These are phyloP conservation scores for Ceriagrion tenellum DNA, from an alignment of 2,888 invertebrate genomes.

Conservation along the genomic window DNA sequence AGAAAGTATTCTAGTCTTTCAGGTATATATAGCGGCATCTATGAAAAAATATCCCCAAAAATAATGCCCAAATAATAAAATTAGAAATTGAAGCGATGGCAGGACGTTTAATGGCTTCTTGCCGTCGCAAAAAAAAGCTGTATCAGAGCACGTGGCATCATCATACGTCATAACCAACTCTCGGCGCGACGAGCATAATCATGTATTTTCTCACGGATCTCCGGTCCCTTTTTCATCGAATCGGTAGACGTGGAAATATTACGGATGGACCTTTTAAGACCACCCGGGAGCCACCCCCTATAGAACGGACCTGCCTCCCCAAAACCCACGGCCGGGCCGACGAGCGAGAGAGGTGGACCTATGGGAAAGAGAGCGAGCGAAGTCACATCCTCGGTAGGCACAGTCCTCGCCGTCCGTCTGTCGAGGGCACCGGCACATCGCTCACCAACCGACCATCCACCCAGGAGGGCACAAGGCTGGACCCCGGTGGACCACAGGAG, in stretches of 20 bases:
- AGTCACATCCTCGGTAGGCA: background rate
- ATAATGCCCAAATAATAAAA: background rate
- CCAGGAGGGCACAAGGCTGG: background rate
- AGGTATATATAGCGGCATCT: background rate
- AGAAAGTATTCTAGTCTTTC: too few species aligned
- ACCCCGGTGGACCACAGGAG: background rate
- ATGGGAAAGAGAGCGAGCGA: background rate
- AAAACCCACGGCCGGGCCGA: background rate
- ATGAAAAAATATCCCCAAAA: background rate
- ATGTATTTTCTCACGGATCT: conserved; percentile 28
- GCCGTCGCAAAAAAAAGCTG: background rate
- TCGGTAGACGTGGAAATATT: background rate
- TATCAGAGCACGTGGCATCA: background rate
- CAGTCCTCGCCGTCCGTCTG: background rate
- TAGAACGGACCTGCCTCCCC: background rate
- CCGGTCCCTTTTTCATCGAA: conserved; percentile 20
- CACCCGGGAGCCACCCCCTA: conserved; percentile 19
- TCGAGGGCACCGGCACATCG: background rate
- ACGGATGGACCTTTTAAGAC: conserved; percentile 35
- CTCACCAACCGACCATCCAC: background rate
- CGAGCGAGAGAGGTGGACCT: background rate
- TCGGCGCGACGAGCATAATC: background rate
- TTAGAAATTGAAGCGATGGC: background rate
- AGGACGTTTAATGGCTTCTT: background rate
- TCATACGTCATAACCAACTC: background rate